Conservation (phyloP, 2,888 invertebrate species). For the Agonopterix heracliana region DNA sequence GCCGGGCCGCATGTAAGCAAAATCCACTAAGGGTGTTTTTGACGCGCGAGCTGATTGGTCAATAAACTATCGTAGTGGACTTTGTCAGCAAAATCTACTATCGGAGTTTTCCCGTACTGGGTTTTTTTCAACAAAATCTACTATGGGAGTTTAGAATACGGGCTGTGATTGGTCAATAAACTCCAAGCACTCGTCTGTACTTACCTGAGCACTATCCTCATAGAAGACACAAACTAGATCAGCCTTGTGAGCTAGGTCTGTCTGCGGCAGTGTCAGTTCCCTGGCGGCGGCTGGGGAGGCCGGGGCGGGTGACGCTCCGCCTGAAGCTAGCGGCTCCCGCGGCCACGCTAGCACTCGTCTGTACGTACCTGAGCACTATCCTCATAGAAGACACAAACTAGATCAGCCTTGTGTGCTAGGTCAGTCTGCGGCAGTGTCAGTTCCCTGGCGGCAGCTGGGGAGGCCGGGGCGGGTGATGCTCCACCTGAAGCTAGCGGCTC, state of each 20-base stretch:
- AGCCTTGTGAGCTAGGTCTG: slow-evolving; percentile 93
- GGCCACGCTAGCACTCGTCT: slow-evolving; percentile 92
- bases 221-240: slow-evolving; percentile 86
- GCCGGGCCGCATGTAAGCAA: no score
- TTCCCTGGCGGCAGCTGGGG: slow-evolving; percentile 83
- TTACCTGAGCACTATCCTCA: slow-evolving; percentile 56
- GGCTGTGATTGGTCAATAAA: no score
- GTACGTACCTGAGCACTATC: slow-evolving; percentile 54
- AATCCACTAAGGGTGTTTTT: no score
- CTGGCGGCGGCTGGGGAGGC: slow-evolving; percentile 78
- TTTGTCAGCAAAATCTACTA: no score
- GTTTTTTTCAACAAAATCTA: no score
- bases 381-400: slow-evolving; percentile 82
- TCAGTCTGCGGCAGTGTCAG: slow-evolving; percentile 93
- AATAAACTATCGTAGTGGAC: no score
- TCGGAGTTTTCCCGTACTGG: no score
- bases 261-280: slow-evolving; percentile 92
- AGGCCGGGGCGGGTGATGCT: slow-evolving; percentile 30
- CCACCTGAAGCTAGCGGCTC: slow-evolving; percentile 40
- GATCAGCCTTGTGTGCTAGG: slow-evolving; percentile 90
- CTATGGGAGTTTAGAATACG: no score
- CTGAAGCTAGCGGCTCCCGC: slow-evolving; percentile 56
- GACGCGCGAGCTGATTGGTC: no score
- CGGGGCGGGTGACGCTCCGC: slow-evolving; percentile 29
- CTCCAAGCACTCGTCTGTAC: no score